Conservation (phyloP, 2,888 invertebrate genomes). For the Lamellibrachia columna region DNA sequence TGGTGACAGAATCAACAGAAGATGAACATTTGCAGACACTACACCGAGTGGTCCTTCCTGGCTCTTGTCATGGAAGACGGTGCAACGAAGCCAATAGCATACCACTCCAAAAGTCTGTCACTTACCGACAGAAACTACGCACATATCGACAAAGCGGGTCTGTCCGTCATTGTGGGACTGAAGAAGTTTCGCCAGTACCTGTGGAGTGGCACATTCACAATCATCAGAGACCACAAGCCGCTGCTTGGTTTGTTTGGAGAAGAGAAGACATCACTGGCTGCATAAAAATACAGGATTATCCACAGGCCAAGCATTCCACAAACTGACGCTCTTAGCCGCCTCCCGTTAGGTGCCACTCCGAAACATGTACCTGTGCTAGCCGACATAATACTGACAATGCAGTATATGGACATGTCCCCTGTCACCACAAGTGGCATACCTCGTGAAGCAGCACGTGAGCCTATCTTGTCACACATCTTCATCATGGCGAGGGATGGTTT, state of each 20-base stretch:
- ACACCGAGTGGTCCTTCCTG: background rate
- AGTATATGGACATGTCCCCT: background rate
- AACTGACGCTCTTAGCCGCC: too few relatives aligned
- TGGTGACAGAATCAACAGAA: too few relatives aligned
- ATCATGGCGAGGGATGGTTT: too few relatives aligned
- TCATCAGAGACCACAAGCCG: too few relatives aligned
- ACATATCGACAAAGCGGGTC: slow-evolving; percentile 23
- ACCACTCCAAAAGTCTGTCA: background rate
- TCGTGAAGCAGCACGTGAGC: background rate
- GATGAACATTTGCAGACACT: too few relatives aligned
- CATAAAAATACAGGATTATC: slow-evolving; percentile 26
- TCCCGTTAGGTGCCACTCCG: too few relatives aligned
- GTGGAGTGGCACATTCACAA: too few relatives aligned
- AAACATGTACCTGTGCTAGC: background rate
- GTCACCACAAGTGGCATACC: too few relatives aligned
- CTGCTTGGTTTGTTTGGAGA: too few relatives aligned
- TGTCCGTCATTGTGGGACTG: background rate
- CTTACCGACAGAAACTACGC: background rate
- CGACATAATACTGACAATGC: slow-evolving; percentile 25
- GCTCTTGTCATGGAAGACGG: background rate
- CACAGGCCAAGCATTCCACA: background rate
- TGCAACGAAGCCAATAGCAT: background rate
- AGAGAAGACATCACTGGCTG: slow-evolving; percentile 19
- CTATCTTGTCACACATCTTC: too few relatives aligned
- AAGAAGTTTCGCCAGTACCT: too few relatives aligned